phyloP scores from a whole-genome alignment of 1,140 invertebrate genomes.

The Cydia amplana region DNA sequence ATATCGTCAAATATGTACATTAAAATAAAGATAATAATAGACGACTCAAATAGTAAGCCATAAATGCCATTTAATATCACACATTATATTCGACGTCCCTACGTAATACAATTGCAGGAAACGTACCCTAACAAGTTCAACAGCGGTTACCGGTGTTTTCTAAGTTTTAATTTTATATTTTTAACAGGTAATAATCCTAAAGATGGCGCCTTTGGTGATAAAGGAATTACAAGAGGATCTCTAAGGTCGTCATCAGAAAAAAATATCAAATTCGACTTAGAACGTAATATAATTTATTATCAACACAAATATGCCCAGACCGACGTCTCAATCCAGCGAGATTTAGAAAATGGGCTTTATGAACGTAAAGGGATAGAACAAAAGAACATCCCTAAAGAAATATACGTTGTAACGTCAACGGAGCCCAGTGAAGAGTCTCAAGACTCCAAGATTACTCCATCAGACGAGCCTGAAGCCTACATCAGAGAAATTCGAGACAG shows the following conservation, averaged over 20 bases:
- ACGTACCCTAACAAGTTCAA: too few species aligned
- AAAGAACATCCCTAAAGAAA: not conserved
- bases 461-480: constrained; percentile 18
- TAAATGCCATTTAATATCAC: too few species aligned
- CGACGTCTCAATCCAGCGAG: not conserved
- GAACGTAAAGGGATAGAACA: not conserved
- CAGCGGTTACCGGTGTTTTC: too few species aligned
- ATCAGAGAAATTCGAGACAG: constrained; percentile 13
- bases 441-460: not conserved
- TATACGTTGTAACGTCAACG: not conserved
- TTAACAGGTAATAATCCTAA: constrained; percentile 25
- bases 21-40: too few species aligned
- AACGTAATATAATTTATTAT: constrained; percentile 17
- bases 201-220: not conserved
- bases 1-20: too few species aligned
- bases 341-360: not conserved
- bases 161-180: not conserved
- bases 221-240: constrained; percentile 13
- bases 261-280: constrained; percentile 23
- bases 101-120: too few species aligned
- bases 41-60: too few species aligned
- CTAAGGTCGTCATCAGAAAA: constrained; percentile 4
- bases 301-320: constrained; percentile 4
- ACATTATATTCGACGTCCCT: too few species aligned
- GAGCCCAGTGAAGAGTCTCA: not conserved